Percentiles rank a stretch among this genome's conserved stretches.
Conservation (phyloP, 2,888 invertebrate species). For the Sympetrum striolatum region DNA sequence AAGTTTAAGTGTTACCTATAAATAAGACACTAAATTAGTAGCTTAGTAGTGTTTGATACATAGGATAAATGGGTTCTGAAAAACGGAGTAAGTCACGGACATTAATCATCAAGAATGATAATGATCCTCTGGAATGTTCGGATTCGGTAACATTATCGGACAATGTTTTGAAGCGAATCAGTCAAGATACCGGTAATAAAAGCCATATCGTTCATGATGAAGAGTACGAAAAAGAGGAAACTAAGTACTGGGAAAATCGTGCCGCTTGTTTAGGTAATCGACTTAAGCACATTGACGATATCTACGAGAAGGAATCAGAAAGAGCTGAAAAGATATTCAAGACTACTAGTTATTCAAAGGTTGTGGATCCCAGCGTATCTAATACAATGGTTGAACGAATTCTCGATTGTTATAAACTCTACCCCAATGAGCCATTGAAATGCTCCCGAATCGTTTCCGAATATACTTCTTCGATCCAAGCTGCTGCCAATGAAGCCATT, state of each 20-base stretch:
- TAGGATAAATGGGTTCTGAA: neutral
- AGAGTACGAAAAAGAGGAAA: neutral
- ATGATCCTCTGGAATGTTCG: neutral
- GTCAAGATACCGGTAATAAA: neutral
- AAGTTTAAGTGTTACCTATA: too few species aligned
- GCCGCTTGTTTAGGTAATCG: neutral
- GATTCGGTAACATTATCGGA: neutral
- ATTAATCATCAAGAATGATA: neutral
- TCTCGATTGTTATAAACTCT: constrained; percentile 5
- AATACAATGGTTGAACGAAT: constrained; percentile 2
- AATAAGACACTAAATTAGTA: neutral
- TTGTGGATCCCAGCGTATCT: neutral
- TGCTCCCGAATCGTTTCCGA: constrained; percentile 21
- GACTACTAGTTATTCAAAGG: neutral
- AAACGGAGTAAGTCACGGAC: neutral
- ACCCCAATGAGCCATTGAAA: neutral
- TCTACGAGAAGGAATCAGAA: neutral
- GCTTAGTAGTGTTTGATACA: neutral
- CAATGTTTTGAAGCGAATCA: neutral
- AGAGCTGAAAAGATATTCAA: neutral
- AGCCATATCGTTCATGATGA: neutral
- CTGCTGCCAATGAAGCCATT: neutral
- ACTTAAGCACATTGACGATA: neutral
- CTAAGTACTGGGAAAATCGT: neutral
- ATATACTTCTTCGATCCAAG: constrained; percentile 11